Conservation (phyloP, 2,113 vertebrate genomes). For the Eublepharis macularius region DNA sequence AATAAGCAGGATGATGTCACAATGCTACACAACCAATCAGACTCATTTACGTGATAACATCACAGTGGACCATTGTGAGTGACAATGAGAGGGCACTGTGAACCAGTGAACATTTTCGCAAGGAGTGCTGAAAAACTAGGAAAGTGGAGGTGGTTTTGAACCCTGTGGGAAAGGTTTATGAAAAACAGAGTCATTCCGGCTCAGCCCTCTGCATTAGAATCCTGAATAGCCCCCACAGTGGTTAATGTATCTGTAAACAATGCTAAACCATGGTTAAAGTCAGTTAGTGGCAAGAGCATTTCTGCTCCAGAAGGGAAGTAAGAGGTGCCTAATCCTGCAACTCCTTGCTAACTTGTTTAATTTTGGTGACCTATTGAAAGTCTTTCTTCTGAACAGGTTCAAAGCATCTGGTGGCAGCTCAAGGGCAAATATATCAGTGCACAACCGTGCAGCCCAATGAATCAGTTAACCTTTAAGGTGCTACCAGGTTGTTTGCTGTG, state of each 20-base stretch:
- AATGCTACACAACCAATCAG: background rate
- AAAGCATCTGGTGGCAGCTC: background rate
- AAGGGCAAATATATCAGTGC: background rate
- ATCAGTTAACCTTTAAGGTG: background rate
- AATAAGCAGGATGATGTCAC: background rate
- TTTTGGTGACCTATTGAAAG: background rate
- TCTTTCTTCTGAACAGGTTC: background rate
- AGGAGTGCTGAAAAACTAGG: too few relatives aligned
- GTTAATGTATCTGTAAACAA: too few relatives aligned
- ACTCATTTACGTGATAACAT: background rate
- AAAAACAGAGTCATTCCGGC: background rate
- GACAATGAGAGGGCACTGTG: background rate
- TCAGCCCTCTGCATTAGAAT: background rate
- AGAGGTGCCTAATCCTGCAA: too few relatives aligned
- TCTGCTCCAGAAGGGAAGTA: too few relatives aligned
- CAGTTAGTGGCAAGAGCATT: background rate
- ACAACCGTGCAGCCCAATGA: background rate
- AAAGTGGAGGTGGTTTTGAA: too few relatives aligned
- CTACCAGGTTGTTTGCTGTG: background rate
- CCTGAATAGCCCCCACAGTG: background rate
- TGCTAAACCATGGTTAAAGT: background rate
- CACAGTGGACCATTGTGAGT: background rate
- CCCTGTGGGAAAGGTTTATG: too few relatives aligned
- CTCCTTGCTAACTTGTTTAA: background rate
- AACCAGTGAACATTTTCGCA: too few relatives aligned